Evolutionary conservation across 1,140 invertebrate species (phyloP).

Genomic region (Atopsyche davidsoni): DNA sequence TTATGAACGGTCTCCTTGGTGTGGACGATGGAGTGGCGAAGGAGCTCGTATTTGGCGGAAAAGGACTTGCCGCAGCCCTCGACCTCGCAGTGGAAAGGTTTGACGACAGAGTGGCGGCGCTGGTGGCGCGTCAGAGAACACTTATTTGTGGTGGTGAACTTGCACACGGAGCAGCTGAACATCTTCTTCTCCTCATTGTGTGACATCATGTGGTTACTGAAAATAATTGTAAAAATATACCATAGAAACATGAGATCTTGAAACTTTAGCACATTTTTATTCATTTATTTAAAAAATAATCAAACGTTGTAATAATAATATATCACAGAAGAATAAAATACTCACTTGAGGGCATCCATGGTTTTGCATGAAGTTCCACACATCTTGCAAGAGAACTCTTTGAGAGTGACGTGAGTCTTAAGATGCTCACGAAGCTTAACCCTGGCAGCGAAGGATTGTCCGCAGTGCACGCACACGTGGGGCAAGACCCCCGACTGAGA

Average conservation of each 20-base stretch:
- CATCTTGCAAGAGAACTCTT: constrained; percentile 15
- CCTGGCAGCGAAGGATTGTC: constrained; percentile 10
- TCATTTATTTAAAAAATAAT: too few species aligned
- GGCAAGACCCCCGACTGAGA: constrained; percentile 9
- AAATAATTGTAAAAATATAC: too few species aligned
- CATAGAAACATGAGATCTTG: too few species aligned
- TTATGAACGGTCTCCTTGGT: constrained; percentile 7
- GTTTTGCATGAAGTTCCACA: constrained; percentile 8
- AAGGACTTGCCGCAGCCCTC: constrained; percentile 15
- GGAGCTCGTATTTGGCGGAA: constrained; percentile 11
- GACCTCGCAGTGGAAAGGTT: constrained; percentile 10
- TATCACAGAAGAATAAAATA: too few species aligned
- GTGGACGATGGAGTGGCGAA: constrained; percentile 11
- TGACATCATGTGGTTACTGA: constrained; percentile 14
- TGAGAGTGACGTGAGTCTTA: constrained; percentile 9
- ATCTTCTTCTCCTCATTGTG: constrained; percentile 9
- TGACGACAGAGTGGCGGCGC: constrained; percentile 11
- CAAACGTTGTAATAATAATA: too few species aligned
- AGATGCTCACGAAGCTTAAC: constrained; percentile 13
- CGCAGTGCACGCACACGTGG: constrained; percentile 13
- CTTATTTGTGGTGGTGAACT: constrained; percentile 11
- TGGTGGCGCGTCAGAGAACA: constrained; percentile 7
- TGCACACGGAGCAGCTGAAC: constrained; percentile 6
- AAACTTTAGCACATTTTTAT: too few species aligned
- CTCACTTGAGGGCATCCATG: constrained; percentile 8